These are phyloP conservation scores for Platycheirus rosarum DNA, from an alignment of 2,888 invertebrate genomes.

Conservation along the genomic window DNA sequence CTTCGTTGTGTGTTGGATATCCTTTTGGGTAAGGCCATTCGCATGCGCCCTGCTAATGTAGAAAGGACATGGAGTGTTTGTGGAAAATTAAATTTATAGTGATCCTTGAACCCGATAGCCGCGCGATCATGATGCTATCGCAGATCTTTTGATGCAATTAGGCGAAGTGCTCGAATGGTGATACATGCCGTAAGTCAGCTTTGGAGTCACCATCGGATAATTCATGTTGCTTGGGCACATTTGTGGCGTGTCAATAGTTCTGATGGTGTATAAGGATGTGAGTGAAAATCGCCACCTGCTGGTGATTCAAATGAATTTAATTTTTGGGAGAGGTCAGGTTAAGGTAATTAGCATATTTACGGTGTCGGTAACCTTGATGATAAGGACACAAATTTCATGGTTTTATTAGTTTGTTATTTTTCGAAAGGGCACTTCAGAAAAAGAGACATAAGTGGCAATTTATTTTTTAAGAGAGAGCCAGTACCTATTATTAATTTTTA, in stretches of 20 bases:
- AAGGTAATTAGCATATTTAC: too few species aligned
- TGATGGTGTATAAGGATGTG: background rate
- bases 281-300: background rate
- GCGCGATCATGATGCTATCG: conserved; percentile 62
- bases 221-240: background rate
- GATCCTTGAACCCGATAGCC: conserved; percentile 63
- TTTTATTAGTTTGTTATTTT: too few species aligned
- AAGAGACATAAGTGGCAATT: too few species aligned
- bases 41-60: background rate
- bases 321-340: background rate
- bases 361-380: too few species aligned
- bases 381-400: too few species aligned
- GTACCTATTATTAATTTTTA: too few species aligned
- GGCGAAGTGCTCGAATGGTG: conserved; percentile 62
- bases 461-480: too few species aligned
- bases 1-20: conserved; percentile 22
- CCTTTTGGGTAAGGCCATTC: conserved; percentile 23
- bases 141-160: conserved; percentile 59
- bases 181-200: conserved; percentile 55
- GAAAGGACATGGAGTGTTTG: conserved; percentile 64
- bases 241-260: background rate
- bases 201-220: conserved; percentile 3
- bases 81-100: conserved; percentile 68
- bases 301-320: background rate
- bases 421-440: too few species aligned